A percentile compares a stretch with the other conserved stretches of the same genome.
phyloP scores from a whole-genome alignment of 2,888 invertebrate species.

The Drosophila leonis region DNA sequence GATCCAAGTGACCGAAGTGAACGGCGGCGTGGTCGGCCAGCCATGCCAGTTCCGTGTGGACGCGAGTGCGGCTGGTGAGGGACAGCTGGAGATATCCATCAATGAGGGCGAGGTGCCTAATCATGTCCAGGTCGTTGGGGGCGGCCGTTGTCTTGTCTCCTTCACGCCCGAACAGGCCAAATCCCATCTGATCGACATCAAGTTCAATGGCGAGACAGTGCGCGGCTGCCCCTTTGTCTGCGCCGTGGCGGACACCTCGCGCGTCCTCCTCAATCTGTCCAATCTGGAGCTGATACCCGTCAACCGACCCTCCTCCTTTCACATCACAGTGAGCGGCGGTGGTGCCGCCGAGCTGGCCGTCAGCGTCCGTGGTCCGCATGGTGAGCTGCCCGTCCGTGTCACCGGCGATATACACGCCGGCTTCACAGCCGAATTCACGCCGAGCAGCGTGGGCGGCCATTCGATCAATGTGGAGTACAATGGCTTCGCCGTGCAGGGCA shows the following conservation, averaged over 20 bases:
- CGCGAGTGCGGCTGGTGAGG: slow-evolving; percentile 99
- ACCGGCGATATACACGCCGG: slow-evolving; percentile 95
- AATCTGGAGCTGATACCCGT: slow-evolving; percentile 94
- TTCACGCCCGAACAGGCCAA: slow-evolving; percentile 97
- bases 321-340: slow-evolving; percentile 90
- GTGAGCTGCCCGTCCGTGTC: slow-evolving; percentile 94
- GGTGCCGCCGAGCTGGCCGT: slow-evolving; percentile 94
- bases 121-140: slow-evolving; percentile 98
- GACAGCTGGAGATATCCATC: slow-evolving; percentile 99
- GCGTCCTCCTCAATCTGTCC: slow-evolving; percentile 90
- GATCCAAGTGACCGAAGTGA: slow-evolving; percentile 97
- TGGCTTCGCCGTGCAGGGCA: slow-evolving; percentile 94
- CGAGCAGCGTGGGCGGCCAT: slow-evolving; percentile 96
- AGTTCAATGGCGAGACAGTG: slow-evolving; percentile 97
- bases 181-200: slow-evolving; percentile 96
- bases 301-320: slow-evolving; percentile 91
- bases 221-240: slow-evolving; percentile 96
- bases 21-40: slow-evolving; percentile 97
- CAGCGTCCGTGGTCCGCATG: slow-evolving; percentile 94
- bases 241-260: slow-evolving; percentile 92
- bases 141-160: slow-evolving; percentile 96
- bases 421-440: slow-evolving; percentile 96
- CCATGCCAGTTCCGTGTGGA: slow-evolving; percentile 99
- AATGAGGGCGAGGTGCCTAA: slow-evolving; percentile 99
- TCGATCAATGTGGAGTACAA: slow-evolving; percentile 96